Evolutionary conservation across 2,888 invertebrate species (phyloP), one percentile per base, ranked within the genome.

Genomic region (Merodon equestris): DNA sequence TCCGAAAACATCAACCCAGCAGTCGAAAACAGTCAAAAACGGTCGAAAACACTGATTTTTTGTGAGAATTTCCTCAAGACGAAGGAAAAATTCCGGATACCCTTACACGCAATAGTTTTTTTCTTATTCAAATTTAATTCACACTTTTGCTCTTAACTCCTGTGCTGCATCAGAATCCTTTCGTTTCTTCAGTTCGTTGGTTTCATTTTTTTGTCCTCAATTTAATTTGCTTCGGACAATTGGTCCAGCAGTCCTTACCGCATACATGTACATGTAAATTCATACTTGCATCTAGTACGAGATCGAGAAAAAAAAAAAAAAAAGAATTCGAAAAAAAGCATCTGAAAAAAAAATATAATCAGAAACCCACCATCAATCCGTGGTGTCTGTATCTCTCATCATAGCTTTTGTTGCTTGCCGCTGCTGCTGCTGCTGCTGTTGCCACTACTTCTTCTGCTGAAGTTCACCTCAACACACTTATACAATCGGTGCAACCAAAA

Each of bases 1-100:
- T 27, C n/a, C 10, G 12, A 13, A 36, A 14, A n/a, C n/a, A 10
- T 10, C 40, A 40, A 40, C 48, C n/a, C 60, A 67, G 60, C 42
- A 58, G 47, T 47, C 48, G 12, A 40, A 45, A 54, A 64, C 57
- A 56, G 58, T 53, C 15, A 68, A 36, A 14, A 63, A 71, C 57
- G 57, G 44, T 51, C 36, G n/a, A 18, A 67, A 68, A 68, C 68
- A 70, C 27, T 58, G 27, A 47, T 61, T 48, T 63, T 77, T 77
- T 27, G 27, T 73, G 57, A 73, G 67, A 57, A 67, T 61, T 73
- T 73, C 67, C 77, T 67, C 77, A 57, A 63, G 61, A 68, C 74
- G 77, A 77, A 73, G 67, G 61, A 73, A 77, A 77, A 77, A 77
- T 77, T 77, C 77, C 77, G 77, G 77, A 77, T 77, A 77, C 77